phyloP scores from a whole-genome alignment of 2,113 vertebrate genomes.

The Petrocephalus microphthalmus region DNA sequence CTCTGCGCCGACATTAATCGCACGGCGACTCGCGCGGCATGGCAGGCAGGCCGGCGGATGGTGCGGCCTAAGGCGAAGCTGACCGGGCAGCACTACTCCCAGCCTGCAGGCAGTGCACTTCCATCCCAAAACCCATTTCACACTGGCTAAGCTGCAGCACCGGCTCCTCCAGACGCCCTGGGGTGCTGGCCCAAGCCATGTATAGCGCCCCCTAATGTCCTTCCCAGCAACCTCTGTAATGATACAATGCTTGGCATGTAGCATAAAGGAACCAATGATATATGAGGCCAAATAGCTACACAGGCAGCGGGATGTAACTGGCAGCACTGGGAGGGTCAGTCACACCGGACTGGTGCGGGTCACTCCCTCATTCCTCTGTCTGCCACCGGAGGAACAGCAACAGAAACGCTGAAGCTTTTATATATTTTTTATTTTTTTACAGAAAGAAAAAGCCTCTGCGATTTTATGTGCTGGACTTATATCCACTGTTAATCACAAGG shows the following conservation, averaged over 20 bases:
- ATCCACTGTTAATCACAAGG: slow-evolving; percentile 52
- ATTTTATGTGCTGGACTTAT: slow-evolving; percentile 39
- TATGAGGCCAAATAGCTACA: not conserved
- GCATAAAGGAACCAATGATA: not conserved
- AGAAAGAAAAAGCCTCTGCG: not conserved
- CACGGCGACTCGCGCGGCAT: slow-evolving; percentile 54
- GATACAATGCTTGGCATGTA: not conserved
- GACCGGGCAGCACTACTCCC: not conserved
- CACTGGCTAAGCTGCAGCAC: not conserved
- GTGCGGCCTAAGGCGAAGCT: not conserved
- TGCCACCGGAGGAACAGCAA: not conserved
- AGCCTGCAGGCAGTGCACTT: not conserved
- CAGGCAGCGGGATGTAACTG: slow-evolving; percentile 2
- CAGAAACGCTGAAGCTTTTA: not conserved
- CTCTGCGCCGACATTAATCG: slow-evolving; percentile 73
- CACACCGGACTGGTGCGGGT: not conserved
- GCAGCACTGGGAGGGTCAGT: not conserved
- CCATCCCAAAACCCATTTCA: slow-evolving; percentile 1
- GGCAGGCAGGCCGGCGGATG: slow-evolving; percentile 31
- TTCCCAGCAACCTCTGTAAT: no score
- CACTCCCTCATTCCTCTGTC: not conserved
- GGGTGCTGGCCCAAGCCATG: no score
- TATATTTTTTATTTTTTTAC: not conserved
- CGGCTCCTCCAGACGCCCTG: not conserved
- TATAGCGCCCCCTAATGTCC: not conserved